Percentiles rank a stretch among this genome's conserved stretches.
phyloP scores from a whole-genome alignment of 2,888 invertebrate genomes.

The Xestia sexstrigata region DNA sequence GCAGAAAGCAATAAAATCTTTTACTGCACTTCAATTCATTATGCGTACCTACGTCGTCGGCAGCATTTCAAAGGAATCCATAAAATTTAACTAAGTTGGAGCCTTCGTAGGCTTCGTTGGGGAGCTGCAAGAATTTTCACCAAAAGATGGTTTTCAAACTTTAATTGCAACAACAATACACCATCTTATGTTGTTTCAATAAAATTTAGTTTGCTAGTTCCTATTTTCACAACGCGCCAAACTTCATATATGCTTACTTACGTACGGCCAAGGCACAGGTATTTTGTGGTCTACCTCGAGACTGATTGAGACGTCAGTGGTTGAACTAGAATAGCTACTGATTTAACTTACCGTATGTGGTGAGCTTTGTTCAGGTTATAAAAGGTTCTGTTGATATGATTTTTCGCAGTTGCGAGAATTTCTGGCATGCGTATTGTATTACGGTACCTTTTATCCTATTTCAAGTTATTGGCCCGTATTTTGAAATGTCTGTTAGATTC shows the following conservation, averaged over 20 bases:
- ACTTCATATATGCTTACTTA: constrained; percentile 23
- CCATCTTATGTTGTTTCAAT: not conserved
- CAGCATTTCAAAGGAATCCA: constrained; percentile 10
- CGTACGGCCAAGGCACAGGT: not conserved
- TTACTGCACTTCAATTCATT: constrained; percentile 13
- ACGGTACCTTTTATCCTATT: constrained; percentile 19
- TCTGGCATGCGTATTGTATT: constrained; percentile 21
- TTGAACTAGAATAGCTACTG: constrained; percentile 31
- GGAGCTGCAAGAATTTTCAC: not conserved
- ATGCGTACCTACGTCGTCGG: not conserved
- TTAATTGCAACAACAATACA: not conserved
- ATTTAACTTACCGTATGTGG: constrained; percentile 35
- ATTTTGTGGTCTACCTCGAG: constrained; percentile 47
- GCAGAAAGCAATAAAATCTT: constrained; percentile 13
- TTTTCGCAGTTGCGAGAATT: constrained; percentile 6
- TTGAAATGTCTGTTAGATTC: too few relatives aligned
- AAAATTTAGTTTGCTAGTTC: not conserved
- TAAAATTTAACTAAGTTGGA: constrained; percentile 1
- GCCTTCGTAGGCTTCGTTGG: not conserved
- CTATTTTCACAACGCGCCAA: constrained; percentile 8
- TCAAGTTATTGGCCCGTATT: not conserved
- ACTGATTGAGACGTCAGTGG: constrained; percentile 46
- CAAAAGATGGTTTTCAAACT: not conserved
- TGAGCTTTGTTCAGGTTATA: constrained; percentile 28
- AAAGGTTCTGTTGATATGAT: constrained; percentile 9